Conservation (phyloP, 1,140 invertebrate genomes). For the Diorhabda sublineata region DNA sequence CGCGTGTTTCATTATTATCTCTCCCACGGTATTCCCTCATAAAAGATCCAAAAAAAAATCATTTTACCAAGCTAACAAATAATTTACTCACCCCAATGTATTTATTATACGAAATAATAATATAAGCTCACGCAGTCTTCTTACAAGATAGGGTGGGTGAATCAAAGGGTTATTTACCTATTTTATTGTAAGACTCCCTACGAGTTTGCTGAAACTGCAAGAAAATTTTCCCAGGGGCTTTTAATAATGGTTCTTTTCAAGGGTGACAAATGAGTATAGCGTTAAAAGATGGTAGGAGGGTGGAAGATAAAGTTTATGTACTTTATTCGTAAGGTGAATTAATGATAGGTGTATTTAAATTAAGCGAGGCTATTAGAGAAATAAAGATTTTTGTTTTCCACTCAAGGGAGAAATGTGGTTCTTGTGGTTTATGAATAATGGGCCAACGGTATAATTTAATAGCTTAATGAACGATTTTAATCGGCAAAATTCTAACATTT, state of each 20-base stretch:
- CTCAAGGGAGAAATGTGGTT: neutral
- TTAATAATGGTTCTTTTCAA: neutral
- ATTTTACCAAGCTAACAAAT: no score
- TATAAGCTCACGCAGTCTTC: slow-evolving; percentile 1
- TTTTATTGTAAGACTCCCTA: neutral
- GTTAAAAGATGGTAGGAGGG: neutral
- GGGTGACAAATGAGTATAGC: neutral
- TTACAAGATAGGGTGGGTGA: slow-evolving; percentile 1
- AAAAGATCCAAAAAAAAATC: no score
- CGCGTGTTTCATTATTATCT: no score
- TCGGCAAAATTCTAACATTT: no score
- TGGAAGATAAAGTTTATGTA: neutral
- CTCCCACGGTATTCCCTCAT: no score
- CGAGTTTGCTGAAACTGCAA: neutral
- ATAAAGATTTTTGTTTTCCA: neutral
- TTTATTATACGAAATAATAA: neutral
- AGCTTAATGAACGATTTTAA: no score
- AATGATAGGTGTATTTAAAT: slow-evolving; percentile 1
- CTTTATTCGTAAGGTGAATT: slow-evolving; percentile 2
- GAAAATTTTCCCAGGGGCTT: neutral
- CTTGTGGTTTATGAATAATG: neutral
- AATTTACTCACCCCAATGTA: no score
- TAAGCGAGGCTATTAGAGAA: neutral
- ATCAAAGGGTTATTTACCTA: neutral
- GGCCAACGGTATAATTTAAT: neutral